phyloP scores from a whole-genome alignment of 2,797 vertebrate species.

The Ctenosaura bakeri region DNA sequence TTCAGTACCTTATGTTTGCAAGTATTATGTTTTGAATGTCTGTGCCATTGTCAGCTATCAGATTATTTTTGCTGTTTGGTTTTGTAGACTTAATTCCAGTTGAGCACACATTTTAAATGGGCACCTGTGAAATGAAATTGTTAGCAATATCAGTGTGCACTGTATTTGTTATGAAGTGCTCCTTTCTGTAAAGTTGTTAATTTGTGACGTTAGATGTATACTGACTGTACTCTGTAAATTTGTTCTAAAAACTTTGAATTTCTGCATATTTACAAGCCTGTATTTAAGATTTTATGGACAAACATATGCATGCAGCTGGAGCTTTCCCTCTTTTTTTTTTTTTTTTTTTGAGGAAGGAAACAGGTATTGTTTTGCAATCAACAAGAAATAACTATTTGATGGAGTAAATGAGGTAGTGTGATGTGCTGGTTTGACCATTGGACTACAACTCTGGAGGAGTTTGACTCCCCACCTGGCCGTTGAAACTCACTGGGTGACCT shows the following conservation, averaged over 20 bases:
- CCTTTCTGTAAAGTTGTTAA: slow-evolving; percentile 24
- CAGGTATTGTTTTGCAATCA: background rate
- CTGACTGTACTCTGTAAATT: background rate
- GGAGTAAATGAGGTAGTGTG: background rate
- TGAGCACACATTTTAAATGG: background rate
- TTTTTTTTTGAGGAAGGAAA: background rate
- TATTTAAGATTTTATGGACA: background rate
- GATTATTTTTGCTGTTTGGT: slow-evolving; percentile 4
- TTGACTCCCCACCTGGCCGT: no score
- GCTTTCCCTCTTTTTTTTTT: background rate
- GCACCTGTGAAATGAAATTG: slow-evolving; percentile 30
- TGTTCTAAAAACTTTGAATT: background rate
- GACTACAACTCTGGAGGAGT: no score
- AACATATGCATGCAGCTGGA: background rate
- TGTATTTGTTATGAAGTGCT: background rate
- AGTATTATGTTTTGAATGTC: background rate
- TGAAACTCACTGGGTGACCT: no score
- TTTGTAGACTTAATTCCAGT: fast-evolving
- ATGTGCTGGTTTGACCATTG: background rate
- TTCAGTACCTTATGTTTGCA: background rate
- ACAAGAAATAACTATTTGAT: background rate
- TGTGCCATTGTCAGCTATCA: background rate
- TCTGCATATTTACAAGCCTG: background rate
- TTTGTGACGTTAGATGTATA: background rate
- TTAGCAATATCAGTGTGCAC: background rate